These are phyloP conservation scores for Argopecten irradians DNA, from an alignment of 1,140 invertebrate genomes.

Conservation along the genomic window DNA sequence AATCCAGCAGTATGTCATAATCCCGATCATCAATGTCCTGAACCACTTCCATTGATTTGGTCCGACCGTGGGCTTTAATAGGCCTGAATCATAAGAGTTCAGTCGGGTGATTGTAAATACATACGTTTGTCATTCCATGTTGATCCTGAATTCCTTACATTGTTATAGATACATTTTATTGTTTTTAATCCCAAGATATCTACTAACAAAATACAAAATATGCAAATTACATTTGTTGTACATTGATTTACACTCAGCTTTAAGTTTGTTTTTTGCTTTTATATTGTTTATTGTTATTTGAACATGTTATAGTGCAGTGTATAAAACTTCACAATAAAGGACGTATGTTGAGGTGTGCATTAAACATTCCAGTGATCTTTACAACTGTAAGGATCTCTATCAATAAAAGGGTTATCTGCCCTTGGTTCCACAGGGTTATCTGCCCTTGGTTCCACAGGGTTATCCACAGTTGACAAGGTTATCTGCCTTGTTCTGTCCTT, in stretches of 20 bases:
- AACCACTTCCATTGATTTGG: too few species aligned
- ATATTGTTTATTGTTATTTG: not conserved
- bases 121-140: not conserved
- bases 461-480: too few species aligned
- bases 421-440: not conserved
- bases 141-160: not conserved
- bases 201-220: slow-evolving; percentile 2
- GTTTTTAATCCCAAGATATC: not conserved
- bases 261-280: not conserved
- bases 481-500: too few species aligned
- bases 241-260: not conserved
- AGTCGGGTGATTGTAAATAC: not conserved
- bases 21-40: too few species aligned
- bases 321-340: not conserved
- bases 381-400: not conserved
- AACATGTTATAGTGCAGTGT: slow-evolving; percentile 3
- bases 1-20: too few species aligned
- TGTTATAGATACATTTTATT: not conserved
- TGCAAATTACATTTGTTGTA: slow-evolving; percentile 1
- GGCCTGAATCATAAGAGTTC: too few species aligned
- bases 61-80: too few species aligned
- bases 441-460: not conserved
- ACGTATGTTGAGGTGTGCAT: not conserved
- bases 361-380: not conserved
- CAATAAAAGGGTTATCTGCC: not conserved